Percentiles rank a stretch among this genome's conserved stretches.
These are phyloP conservation scores for Discoglossus pictus DNA, from an alignment of 2,797 vertebrate species.

Conservation along the genomic window DNA sequence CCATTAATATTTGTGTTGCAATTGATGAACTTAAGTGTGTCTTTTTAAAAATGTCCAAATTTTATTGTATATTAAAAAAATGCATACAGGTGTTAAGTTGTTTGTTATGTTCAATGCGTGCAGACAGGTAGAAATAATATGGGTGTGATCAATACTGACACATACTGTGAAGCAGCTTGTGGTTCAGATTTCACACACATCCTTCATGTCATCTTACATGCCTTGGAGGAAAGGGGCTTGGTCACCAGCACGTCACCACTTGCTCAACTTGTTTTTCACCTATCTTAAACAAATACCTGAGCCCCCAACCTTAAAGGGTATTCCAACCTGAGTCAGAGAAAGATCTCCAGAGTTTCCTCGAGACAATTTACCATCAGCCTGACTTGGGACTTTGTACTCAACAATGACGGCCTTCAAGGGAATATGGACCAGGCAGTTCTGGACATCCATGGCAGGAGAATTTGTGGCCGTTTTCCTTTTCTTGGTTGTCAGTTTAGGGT, in stretches of 20 bases:
- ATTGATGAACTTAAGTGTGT: too few species aligned
- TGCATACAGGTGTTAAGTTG: too few species aligned
- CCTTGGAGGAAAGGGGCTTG: conserved; percentile 18
- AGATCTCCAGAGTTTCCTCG: neutral
- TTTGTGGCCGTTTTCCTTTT: conserved; percentile 49
- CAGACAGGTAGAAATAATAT: conserved; percentile 1
- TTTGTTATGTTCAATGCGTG: too few species aligned
- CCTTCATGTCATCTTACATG: conserved; percentile 18
- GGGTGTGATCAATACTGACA: conserved; percentile 1
- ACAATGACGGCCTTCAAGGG: conserved; percentile 50
- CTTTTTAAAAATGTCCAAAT: too few species aligned
- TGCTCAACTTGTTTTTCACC: conserved; percentile 39
- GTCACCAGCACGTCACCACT: conserved; percentile 41
- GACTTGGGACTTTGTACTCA: neutral
- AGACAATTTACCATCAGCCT: neutral
- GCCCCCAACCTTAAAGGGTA: neutral
- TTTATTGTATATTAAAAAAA: too few species aligned
- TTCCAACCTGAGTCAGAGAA: neutral
- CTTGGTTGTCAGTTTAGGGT: conserved; percentile 46
- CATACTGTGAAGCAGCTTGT: neutral
- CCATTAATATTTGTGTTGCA: too few species aligned
- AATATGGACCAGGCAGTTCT: conserved; percentile 49
- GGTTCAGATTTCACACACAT: neutral
- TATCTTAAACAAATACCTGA: conserved; percentile 6
- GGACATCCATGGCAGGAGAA: conserved; percentile 47